Evolutionary conservation across 2,888 invertebrate genomes (phyloP).

Genomic region (Cantharis nigra): DNA sequence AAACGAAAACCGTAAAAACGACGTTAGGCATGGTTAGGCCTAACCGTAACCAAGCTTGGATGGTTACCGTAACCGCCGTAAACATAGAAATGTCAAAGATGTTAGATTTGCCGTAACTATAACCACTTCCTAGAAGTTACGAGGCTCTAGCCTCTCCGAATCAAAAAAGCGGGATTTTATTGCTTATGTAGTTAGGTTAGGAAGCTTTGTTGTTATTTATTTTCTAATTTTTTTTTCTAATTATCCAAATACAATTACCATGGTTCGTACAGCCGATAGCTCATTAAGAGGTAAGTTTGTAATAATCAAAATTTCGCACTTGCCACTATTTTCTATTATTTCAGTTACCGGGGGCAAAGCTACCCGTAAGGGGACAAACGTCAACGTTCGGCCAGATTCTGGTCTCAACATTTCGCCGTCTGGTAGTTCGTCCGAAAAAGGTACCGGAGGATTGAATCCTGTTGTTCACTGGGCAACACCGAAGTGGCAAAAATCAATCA

Average conservation of each 20-base stretch:
- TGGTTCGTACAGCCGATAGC: slow-evolving; percentile 28
- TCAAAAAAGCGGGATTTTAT: not conserved
- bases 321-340: not conserved
- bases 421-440: slow-evolving; percentile 2
- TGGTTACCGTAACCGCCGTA: too few species aligned
- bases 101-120: too few species aligned
- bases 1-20: too few species aligned
- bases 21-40: too few species aligned
- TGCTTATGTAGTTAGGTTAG: not conserved
- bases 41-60: too few species aligned
- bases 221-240: not conserved
- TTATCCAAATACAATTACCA: not conserved
- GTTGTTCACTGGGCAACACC: slow-evolving; percentile 62
- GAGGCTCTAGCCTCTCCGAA: too few species aligned
- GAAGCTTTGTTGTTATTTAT: not conserved
- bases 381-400: not conserved
- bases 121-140: too few species aligned
- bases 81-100: too few species aligned
- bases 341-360: slow-evolving; percentile 42
- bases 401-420: slow-evolving; percentile 4
- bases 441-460: slow-evolving; percentile 56
- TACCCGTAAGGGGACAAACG: slow-evolving; percentile 16
- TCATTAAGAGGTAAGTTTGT: slow-evolving; percentile 18
- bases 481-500: slow-evolving; percentile 63
- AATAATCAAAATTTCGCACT: not conserved